Evolutionary conservation across 1,140 invertebrate species (phyloP).

Genomic region (Chlorops oryzae): DNA sequence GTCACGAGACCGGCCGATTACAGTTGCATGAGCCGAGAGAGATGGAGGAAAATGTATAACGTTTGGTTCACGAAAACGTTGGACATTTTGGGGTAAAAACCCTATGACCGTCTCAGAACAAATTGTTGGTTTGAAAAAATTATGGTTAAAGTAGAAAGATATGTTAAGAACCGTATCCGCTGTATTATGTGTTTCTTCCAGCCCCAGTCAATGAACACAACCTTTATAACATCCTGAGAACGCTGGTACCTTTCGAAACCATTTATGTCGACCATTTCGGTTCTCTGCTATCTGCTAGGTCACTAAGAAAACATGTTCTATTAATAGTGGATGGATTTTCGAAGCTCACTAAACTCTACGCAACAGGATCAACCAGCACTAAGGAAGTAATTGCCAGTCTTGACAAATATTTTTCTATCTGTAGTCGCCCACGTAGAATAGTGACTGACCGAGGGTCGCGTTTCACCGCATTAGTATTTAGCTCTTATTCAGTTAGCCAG

Average conservation of each 20-base stretch:
- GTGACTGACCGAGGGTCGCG: not conserved
- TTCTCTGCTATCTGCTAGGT: not conserved
- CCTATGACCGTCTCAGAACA: conserved; percentile 10
- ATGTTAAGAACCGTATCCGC: not conserved
- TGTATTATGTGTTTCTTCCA: conserved; percentile 4
- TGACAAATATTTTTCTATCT: conserved; percentile 5
- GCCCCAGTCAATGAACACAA: not conserved
- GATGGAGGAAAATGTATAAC: not conserved
- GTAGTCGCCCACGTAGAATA: conserved; percentile 6
- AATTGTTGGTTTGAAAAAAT: conserved; percentile 28
- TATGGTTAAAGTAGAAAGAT: conserved; percentile 12
- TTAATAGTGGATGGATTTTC: conserved; percentile 1
- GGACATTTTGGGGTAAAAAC: not conserved
- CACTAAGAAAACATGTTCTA: conserved; percentile 7
- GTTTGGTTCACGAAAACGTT: not conserved
- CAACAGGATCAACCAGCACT: conserved; percentile 8
- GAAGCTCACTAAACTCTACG: not conserved
- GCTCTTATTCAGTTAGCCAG: not conserved
- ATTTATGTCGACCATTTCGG: not conserved
- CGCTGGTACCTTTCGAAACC: not conserved
- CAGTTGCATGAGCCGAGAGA: not conserved
- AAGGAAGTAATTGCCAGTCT: conserved; percentile 24
- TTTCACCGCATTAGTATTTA: not conserved
- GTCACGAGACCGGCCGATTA: too few species aligned
- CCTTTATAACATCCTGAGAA: not conserved